Evolutionary conservation across 2,113 vertebrate species (phyloP).

Genomic region (Cheilinus undulatus): DNA sequence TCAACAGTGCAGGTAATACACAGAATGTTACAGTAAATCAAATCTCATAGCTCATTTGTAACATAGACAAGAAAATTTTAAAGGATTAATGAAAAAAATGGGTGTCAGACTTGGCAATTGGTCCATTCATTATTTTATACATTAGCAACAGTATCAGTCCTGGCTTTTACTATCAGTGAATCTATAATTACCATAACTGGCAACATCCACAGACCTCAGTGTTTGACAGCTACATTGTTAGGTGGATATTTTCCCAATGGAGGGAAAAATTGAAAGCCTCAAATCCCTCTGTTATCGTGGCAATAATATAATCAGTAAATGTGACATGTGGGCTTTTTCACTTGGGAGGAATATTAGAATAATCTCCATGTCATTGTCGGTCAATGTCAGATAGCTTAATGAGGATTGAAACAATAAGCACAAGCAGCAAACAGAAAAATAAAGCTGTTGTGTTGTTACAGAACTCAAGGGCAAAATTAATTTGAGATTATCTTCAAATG

Average conservation of each 20-base stretch:
- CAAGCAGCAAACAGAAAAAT: slow-evolving; percentile 29
- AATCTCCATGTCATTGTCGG: slow-evolving; percentile 47
- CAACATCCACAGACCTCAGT: background rate
- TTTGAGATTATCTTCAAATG: slow-evolving; percentile 21
- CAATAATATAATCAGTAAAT: slow-evolving; percentile 48
- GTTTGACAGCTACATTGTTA: slow-evolving; percentile 19
- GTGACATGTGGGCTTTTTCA: slow-evolving; percentile 55
- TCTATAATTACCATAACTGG: background rate
- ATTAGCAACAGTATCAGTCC: too few relatives aligned
- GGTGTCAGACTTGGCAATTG: too few relatives aligned
- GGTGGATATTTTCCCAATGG: background rate
- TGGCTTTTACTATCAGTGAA: too few relatives aligned
- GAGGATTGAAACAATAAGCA: slow-evolving; percentile 36
- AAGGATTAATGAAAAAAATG: too few relatives aligned
- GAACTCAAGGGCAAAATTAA: slow-evolving; percentile 28
- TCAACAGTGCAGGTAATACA: too few relatives aligned
- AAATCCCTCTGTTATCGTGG: slow-evolving; percentile 26
- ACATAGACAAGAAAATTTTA: too few relatives aligned
- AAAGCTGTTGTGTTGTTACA: slow-evolving; percentile 32
- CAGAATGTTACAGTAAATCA: too few relatives aligned
- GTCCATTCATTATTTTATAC: too few relatives aligned
- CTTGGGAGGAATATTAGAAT: slow-evolving; percentile 57
- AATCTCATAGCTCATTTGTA: too few relatives aligned
- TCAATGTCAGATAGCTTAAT: slow-evolving; percentile 41
- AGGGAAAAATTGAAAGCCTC: background rate